A percentile compares a stretch with the other conserved stretches of the same genome.
Evolutionary conservation across 2,797 vertebrate species (phyloP).

Genomic region (Hemibagrus guttatus): DNA sequence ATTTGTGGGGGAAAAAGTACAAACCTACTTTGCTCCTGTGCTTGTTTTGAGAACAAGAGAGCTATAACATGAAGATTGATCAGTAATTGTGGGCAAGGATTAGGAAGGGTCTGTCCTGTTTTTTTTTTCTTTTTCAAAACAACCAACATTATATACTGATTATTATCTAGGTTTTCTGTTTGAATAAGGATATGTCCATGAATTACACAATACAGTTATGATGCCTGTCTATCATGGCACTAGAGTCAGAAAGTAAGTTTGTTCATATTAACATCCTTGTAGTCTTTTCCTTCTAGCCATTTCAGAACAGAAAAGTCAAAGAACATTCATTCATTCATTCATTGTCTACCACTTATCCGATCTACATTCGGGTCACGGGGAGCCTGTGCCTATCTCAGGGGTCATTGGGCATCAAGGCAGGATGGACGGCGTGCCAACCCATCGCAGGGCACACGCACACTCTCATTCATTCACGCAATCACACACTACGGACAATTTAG

Average conservation of each 20-base stretch:
- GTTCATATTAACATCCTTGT: not conserved
- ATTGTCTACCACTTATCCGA: too few relatives aligned
- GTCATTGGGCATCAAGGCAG: too few relatives aligned
- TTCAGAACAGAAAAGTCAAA: conserved; percentile 1
- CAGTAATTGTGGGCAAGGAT: not conserved
- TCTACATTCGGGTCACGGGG: too few relatives aligned
- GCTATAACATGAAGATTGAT: not conserved
- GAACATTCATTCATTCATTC: too few relatives aligned
- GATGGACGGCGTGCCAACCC: too few relatives aligned
- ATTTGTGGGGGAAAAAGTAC: not conserved
- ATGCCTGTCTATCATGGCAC: not conserved
- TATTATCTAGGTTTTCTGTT: not conserved
- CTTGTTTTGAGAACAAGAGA: not conserved
- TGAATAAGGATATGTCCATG: not conserved
- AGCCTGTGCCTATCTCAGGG: too few relatives aligned
- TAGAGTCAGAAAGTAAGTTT: not conserved
- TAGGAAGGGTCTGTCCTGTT: not conserved
- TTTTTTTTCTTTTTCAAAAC: not conserved
- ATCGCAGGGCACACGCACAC: too few relatives aligned
- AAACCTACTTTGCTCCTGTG: not conserved
- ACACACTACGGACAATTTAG: too few relatives aligned
- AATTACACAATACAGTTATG: not conserved
- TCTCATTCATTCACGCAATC: too few relatives aligned
- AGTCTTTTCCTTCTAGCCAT: not conserved
- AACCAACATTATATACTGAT: not conserved